Base-by-base conservation (phyloP, 2,888 invertebrate genomes). In the Nudaria mundana region DNA sequence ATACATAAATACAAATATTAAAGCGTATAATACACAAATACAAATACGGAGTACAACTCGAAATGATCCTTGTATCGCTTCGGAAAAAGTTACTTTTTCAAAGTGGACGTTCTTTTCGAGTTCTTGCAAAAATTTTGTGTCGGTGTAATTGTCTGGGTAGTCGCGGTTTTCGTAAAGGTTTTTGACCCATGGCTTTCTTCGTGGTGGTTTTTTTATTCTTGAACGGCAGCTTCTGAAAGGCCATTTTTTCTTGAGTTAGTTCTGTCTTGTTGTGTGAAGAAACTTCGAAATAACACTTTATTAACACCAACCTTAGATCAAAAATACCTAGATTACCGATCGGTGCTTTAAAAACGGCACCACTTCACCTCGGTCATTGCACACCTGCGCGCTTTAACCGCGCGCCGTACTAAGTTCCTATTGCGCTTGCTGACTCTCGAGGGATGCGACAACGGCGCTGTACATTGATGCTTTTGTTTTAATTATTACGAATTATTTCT, bases 101-200 rank as follows among this genome's bases (percentile, higher is more conserved):
- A 94, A 91, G 71, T 95, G 92, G 8, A 97, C 83, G 76, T 98
- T 98, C 65, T 94, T 97, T 40, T 91, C 91, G 12, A 98, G 70
- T 52, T 97, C 96, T 65, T 94, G 92, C 1, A 98, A 85, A 75
- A 98, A 98, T 30, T 94, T 92, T 14, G 91, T 90, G 71, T 97
- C 96, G 0, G 97, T 97, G 70, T 98, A 97, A 77, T 98, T 98
- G 77, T 98, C 98, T 0, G 97, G 95, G 48, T 94, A 95, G 12
- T 93, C 94, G 42, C 94, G 92, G 66, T 96, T 94, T 74, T 95
- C 95, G 67, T 98, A 98, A 11, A 98, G 83, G 66, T 97, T 95
- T 83, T 98, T 98, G 55, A 92, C 91, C 98, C 98, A 98, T 0
- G 88, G 85, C 59, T 87, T 90, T 63, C 71, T 81, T 52, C 66